These are phyloP conservation scores for Maconellicoccus hirsutus DNA, from an alignment of 1,140 invertebrate species.

Conservation along the genomic window DNA sequence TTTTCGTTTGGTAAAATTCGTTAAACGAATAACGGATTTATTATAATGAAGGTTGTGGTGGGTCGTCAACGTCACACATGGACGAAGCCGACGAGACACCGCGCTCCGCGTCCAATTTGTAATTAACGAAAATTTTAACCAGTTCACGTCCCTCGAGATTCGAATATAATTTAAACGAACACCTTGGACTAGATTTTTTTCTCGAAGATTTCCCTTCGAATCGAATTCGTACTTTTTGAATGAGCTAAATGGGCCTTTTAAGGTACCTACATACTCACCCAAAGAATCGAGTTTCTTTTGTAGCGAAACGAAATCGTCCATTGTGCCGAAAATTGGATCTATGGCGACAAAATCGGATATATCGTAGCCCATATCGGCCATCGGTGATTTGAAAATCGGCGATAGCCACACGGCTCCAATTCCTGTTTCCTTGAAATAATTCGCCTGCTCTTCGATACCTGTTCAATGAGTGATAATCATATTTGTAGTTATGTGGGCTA, in stretches of 20 bases:
- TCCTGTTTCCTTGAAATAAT: slow-evolving; percentile 51
- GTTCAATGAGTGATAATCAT: neutral
- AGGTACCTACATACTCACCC: too few relatives aligned
- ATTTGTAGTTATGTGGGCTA: too few relatives aligned
- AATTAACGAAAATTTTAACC: neutral
- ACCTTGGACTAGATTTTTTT: too few relatives aligned
- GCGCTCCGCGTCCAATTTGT: neutral
- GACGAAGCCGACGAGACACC: neutral
- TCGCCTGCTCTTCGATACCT: slow-evolving; percentile 41
- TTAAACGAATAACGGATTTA: too few relatives aligned
- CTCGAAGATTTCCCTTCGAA: neutral
- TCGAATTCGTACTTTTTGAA: too few relatives aligned
- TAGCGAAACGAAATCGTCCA: slow-evolving; percentile 23
- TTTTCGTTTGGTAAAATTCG: too few relatives aligned
- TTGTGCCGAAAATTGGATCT: slow-evolving; percentile 22
- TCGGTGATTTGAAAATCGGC: slow-evolving; percentile 35
- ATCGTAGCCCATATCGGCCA: slow-evolving; percentile 61
- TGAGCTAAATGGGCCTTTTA: too few relatives aligned
- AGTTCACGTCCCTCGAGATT: neutral
- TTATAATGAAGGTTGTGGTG: neutral
- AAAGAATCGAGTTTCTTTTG: slow-evolving; percentile 18
- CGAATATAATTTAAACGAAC: too few relatives aligned
- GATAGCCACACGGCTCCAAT: slow-evolving; percentile 34
- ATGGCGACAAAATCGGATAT: slow-evolving; percentile 53
- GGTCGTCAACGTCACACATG: neutral